phyloP scores from a whole-genome alignment of 2,113 vertebrate species.

The Brienomyrus brachyistius region DNA sequence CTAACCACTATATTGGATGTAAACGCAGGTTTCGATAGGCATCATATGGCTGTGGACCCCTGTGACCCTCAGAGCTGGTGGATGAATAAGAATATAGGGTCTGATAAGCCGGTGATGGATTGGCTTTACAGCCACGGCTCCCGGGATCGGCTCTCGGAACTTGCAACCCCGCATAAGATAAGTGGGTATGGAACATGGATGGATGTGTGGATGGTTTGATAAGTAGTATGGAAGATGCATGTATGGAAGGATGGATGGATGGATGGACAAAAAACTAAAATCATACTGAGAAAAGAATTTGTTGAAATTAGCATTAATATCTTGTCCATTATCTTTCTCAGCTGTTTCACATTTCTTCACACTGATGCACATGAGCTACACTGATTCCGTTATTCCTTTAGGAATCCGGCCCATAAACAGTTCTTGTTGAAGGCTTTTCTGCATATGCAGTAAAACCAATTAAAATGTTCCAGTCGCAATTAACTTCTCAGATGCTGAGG shows the following conservation, averaged over 20 bases:
- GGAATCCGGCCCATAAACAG: slow-evolving; percentile 18
- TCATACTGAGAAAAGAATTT: background rate
- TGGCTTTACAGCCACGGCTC: background rate
- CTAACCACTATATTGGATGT: background rate
- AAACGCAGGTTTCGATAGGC: background rate
- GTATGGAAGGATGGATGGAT: background rate
- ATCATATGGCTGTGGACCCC: background rate
- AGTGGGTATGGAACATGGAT: background rate
- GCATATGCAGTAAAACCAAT: slow-evolving; percentile 21
- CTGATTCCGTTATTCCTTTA: background rate
- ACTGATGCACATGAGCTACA: slow-evolving; percentile 14
- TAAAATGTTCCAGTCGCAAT: slow-evolving; percentile 22
- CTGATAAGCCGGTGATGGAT: background rate
- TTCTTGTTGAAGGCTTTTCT: background rate
- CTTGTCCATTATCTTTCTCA: background rate
- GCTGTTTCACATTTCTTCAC: background rate
- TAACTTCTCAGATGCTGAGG: slow-evolving; percentile 23
- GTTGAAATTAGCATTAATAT: background rate
- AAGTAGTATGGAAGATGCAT: background rate
- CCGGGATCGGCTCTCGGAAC: background rate
- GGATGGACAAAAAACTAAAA: background rate
- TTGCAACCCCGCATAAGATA: background rate
- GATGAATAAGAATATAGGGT: background rate
- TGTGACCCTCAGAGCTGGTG: background rate
- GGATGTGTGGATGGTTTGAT: background rate